Evolutionary conservation across 2,888 invertebrate genomes (phyloP), one percentile per base, ranked within the genome.

Genomic region (Melitaea athalia): DNA sequence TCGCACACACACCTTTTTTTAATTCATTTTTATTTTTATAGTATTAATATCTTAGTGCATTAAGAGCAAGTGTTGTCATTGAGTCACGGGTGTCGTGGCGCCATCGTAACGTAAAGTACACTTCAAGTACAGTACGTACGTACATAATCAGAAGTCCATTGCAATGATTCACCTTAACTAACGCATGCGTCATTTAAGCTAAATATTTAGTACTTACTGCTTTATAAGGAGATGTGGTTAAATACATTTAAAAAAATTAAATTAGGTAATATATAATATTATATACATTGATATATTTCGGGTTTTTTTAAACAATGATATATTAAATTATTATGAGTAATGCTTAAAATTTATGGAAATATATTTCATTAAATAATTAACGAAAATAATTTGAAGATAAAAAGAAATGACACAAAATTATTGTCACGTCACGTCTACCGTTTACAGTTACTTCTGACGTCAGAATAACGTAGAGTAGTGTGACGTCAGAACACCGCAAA

Each of bases 151-250:
- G 59, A 43, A 59, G 53, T 45, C 60, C 70, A 63, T 67, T 67
- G 62, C 43, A 33, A 63, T 64, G 72, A 70, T 47, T 72, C 70
- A 68, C 68, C 52, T 31, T 64, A 60, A 52, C 33, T 42, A 62
- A 47, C 59, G 59, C 59, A 49, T 68, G 70, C 52, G 63, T 63
- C 63, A 63, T 45, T 10, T 52, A n/a, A 6, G 33, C 31, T 55
- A 14, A 7, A 24, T 24, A 5, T 52, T 6, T 6, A 15, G 15
- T 49, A 10, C 17, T 10, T 6, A 15, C 49, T 49, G 7, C 15
- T 10, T 8, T 8, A 10, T 50, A 50, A 49, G 8, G 31, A 31
- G 14, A 5, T 49, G 14, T 49, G 47, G 47, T 0, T n/a, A n/a
- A 49, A 14, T n/a, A 49, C 0, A n/a, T 49, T 3, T 4, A n/a